These are phyloP conservation scores for Leptarthrus brevirostris DNA, from an alignment of 2,888 invertebrate genomes.

Conservation along the genomic window DNA sequence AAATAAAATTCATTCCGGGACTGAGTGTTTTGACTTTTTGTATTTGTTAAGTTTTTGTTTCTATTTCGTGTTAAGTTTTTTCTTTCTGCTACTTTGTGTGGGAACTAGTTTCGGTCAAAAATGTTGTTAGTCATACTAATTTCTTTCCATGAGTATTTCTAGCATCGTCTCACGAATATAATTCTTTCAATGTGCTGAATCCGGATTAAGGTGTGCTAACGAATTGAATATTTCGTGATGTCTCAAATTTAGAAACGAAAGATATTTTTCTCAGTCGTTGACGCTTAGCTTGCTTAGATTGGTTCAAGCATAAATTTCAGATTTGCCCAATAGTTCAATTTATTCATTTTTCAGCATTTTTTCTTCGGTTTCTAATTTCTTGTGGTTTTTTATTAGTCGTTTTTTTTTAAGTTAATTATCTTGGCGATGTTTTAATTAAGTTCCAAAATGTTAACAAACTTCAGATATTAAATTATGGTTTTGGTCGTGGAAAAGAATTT, in stretches of 20 bases:
- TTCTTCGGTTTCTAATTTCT: no score
- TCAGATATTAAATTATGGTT: no score
- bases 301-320: slow-evolving; percentile 15
- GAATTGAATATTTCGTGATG: slow-evolving; percentile 19
- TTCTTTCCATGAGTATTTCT: slow-evolving; percentile 18
- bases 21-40: no score
- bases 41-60: no score
- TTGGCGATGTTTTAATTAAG: slow-evolving; percentile 24
- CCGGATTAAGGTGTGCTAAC: slow-evolving; percentile 13
- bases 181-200: not conserved
- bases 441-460: slow-evolving; percentile 17
- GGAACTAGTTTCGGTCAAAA: slow-evolving; percentile 38
- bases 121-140: slow-evolving; percentile 28
- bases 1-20: slow-evolving; percentile 1
- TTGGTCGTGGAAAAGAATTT: no score
- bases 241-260: slow-evolving; percentile 19
- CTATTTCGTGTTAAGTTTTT: no score
- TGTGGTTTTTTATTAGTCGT: no score
- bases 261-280: slow-evolving; percentile 14
- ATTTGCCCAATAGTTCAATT: slow-evolving; percentile 13
- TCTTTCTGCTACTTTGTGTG: slow-evolving; percentile 11
- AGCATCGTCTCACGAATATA: not conserved
- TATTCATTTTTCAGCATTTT: no score
- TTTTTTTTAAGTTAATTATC: slow-evolving; percentile 1
- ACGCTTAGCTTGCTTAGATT: not conserved